Evolutionary conservation across 1,140 invertebrate genomes (phyloP).

Genomic region (Prorops nasuta): DNA sequence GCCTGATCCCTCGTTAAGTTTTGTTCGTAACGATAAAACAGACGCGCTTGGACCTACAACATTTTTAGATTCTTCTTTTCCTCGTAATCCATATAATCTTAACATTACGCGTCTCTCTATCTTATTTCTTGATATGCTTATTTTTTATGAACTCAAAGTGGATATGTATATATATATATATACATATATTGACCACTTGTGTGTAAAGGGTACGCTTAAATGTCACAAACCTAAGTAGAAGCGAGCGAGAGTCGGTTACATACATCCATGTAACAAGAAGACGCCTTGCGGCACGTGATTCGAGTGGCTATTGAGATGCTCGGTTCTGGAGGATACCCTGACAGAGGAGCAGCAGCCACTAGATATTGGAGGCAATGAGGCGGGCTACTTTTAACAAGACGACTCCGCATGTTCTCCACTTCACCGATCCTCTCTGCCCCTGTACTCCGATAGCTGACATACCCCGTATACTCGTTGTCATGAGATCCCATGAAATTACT

Average conservation of each 20-base stretch:
- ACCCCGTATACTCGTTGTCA: conserved; percentile 31
- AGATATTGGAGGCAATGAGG: conserved; percentile 49
- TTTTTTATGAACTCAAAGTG: too few species aligned
- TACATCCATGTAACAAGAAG: conserved; percentile 34
- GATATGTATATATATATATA: too few species aligned
- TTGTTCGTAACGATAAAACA: conserved; percentile 25
- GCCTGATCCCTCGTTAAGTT: conserved; percentile 24
- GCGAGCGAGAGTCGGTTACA: conserved; percentile 12
- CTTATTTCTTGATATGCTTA: too few species aligned
- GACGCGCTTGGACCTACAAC: too few species aligned
- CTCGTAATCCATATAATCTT: too few species aligned
- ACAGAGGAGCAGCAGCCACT: conserved; percentile 35
- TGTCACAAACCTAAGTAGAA: too few species aligned
- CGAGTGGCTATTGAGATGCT: conserved; percentile 46
- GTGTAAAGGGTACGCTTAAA: too few species aligned
- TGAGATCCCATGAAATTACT: conserved; percentile 43
- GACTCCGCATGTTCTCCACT: conserved; percentile 29
- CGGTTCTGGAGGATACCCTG: conserved; percentile 30
- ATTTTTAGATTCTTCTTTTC: too few species aligned
- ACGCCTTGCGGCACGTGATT: conserved; percentile 21
- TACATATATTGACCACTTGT: too few species aligned
- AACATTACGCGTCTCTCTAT: too few species aligned
- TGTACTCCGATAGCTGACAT: conserved; percentile 19
- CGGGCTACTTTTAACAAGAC: conserved; percentile 46
- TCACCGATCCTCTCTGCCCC: conserved; percentile 26